A percentile compares a stretch with the other conserved stretches of the same genome.
These are phyloP conservation scores for Epinephelus moara DNA, from an alignment of 2,113 vertebrate genomes.

Conservation along the genomic window DNA sequence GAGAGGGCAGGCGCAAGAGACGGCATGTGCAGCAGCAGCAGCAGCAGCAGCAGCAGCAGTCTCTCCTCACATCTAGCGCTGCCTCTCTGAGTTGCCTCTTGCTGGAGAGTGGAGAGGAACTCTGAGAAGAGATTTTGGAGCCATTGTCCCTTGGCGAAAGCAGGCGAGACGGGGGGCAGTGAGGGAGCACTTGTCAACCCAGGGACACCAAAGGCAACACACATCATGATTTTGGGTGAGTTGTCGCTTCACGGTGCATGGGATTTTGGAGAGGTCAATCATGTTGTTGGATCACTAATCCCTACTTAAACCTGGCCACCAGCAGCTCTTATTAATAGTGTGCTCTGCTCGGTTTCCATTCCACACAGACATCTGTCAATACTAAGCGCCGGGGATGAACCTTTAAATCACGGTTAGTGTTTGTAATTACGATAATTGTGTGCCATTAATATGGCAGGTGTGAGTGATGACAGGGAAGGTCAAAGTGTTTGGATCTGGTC, in stretches of 20 bases:
- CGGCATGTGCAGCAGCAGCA: conserved; percentile 76
- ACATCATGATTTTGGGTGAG: conserved; percentile 87
- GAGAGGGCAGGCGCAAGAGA: conserved; percentile 76
- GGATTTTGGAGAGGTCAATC: conserved; percentile 65
- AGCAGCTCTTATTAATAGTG: conserved; percentile 54
- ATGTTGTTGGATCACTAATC: conserved; percentile 67
- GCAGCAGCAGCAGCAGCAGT: conserved; percentile 60
- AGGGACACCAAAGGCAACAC: conserved; percentile 70
- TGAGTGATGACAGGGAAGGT: conserved; percentile 78
- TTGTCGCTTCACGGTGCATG: conserved; percentile 59
- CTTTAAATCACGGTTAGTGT: conserved; percentile 56
- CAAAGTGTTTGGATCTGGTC: conserved; percentile 66
- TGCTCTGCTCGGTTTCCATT: conserved; percentile 34
- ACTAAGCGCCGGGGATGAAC: conserved; percentile 28
- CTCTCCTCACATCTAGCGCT: conserved; percentile 72
- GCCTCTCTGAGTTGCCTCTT: conserved; percentile 81
- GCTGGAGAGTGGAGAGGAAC: conserved; percentile 71
- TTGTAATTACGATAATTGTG: conserved; percentile 59
- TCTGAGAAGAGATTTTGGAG: conserved; percentile 74
- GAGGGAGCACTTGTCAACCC: conserved; percentile 64
- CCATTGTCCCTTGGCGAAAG: conserved; percentile 70
- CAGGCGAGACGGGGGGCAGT: conserved; percentile 59
- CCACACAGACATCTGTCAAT: conserved; percentile 67
- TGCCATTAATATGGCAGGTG: conserved; percentile 68
- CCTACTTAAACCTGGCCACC: conserved; percentile 63